These are phyloP conservation scores for Automeris io DNA, from an alignment of 2,888 invertebrate genomes.

Conservation along the genomic window DNA sequence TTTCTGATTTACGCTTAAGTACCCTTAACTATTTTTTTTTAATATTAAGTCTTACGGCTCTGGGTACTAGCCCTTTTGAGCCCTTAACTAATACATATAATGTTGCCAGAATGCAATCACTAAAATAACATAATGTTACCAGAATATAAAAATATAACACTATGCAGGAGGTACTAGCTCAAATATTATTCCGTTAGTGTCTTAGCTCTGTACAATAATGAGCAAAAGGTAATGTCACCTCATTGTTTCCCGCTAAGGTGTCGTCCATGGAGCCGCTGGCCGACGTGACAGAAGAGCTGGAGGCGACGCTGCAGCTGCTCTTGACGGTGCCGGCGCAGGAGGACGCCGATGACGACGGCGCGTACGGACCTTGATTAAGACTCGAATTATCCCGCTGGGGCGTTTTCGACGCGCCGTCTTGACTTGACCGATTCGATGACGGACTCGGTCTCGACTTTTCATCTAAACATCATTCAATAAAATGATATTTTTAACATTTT, in stretches of 20 bases:
- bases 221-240: slow-evolving; percentile 28
- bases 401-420: slow-evolving; percentile 64
- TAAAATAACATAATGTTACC: no score
- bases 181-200: no score
- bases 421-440: slow-evolving; percentile 64
- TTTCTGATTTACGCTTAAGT: no score
- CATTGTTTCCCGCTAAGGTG: slow-evolving; percentile 43
- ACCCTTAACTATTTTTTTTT: no score
- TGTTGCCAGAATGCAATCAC: no score
- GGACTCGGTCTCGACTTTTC: slow-evolving; percentile 74
- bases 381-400: slow-evolving; percentile 49
- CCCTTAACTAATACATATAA: no score
- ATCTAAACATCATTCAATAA: slow-evolving; percentile 31
- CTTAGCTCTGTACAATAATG: not conserved
- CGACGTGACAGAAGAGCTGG: slow-evolving; percentile 37
- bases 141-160: no score
- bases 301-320: slow-evolving; percentile 52
- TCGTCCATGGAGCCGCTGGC: slow-evolving; percentile 45
- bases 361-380: slow-evolving; percentile 61
- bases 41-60: no score
- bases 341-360: slow-evolving; percentile 47
- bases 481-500: no score
- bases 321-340: slow-evolving; percentile 43
- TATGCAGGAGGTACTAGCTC: no score
- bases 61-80: no score